phyloP scores from a whole-genome alignment of 1,140 invertebrate species.

The Bilobella aurantiaca region DNA sequence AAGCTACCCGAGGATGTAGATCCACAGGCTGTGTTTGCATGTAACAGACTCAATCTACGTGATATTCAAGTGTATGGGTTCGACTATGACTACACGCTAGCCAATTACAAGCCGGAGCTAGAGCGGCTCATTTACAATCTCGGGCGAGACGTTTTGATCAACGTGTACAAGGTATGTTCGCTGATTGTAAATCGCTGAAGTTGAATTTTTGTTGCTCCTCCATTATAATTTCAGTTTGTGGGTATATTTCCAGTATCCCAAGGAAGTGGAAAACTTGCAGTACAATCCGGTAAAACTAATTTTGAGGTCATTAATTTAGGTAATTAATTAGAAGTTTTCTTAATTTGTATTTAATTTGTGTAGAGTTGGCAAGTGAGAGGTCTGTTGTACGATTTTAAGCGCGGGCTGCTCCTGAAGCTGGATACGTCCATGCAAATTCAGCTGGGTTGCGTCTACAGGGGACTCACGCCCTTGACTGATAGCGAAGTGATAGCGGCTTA shows the following conservation, averaged over 20 bases:
- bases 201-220: background rate
- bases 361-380: conserved; percentile 39
- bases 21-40: conserved; percentile 81
- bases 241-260: conserved; percentile 70
- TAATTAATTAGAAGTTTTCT: background rate
- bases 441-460: conserved; percentile 84
- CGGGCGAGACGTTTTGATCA: conserved; percentile 73
- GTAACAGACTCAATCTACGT: conserved; percentile 84
- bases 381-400: conserved; percentile 91
- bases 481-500: conserved; percentile 79
- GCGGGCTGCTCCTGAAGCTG: conserved; percentile 86
- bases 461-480: conserved; percentile 64
- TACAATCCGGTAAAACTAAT: conserved; percentile 49
- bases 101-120: conserved; percentile 83
- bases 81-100: conserved; percentile 96
- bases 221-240: conserved; percentile 10
- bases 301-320: too few species aligned
- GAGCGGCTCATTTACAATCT: conserved; percentile 87
- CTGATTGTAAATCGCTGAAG: background rate
- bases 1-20: conserved; percentile 78
- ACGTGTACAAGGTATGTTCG: conserved; percentile 66
- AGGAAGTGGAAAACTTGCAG: conserved; percentile 64
- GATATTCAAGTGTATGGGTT: conserved; percentile 94
- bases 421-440: conserved; percentile 95
- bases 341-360: background rate